Base-by-base conservation (phyloP, 2,888 invertebrate species). In the Ceriagrion tenellum region DNA sequence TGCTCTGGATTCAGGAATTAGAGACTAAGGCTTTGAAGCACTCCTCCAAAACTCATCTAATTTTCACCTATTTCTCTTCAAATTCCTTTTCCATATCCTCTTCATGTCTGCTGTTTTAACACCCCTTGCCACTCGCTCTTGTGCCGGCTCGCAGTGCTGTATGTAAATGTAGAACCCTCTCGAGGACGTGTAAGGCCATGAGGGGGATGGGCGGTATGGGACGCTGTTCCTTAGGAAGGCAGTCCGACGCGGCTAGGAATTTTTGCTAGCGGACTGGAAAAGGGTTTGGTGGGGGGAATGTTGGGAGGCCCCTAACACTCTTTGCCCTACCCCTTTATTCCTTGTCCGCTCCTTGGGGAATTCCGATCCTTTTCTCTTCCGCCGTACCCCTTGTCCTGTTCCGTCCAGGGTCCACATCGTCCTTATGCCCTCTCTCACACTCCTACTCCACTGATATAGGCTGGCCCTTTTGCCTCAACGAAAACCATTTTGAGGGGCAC, bases 281-380 rank as follows among this genome's bases (percentile, higher is more conserved):
- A n/a, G 59, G 20, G 3, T 59, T 8, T 10, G 35, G 16, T 1
- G 35, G 16, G 13, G 35, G 16, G 81, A 13, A 35, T 12, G 81
- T 81, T 16, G 30, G 81, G 35, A 81, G 30, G 16, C 18, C 10
- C 26, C 23, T 2, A 59, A 69, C 18, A 35, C 35, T 10, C 81
- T 16, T 81, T 30, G 16, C 81, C 81, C 13, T 30, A 35, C 30
- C 30, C 69, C 81, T 13, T 3, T 69, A 20, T 69, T 69, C n/a
- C 69, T 69, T n/a, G n/a, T 12, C 18, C 47, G 40, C 88, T 89
- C 55, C 89, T 89, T 26, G 89, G 55, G 89, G 89, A 88, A n/a
- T 89, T 55, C 47, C 55, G 55, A 89, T 55, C 35, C 89, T 89
- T 55, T 89, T 12, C 89, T 55, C 55, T 3, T 6, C 12, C 55